These are phyloP conservation scores for Hippasteria phrygiana DNA, from an alignment of 53 echinoderm and acorn worm species.

Conservation along the genomic window DNA sequence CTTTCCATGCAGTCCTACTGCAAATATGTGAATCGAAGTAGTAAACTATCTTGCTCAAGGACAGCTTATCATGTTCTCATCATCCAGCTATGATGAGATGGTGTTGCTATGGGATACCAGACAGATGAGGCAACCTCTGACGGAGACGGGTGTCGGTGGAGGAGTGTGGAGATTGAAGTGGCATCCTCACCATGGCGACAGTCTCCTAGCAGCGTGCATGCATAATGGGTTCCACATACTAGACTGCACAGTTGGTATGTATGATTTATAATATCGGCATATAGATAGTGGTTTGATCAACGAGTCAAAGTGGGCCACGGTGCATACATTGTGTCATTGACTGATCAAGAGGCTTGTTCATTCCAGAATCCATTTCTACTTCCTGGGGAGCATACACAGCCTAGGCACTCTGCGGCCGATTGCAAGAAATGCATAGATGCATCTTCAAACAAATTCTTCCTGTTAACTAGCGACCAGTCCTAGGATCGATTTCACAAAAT, in stretches of 20 bases:
- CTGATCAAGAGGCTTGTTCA: no score
- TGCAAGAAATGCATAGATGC: no score
- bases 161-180: conserved; percentile 97
- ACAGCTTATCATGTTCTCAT: background rate
- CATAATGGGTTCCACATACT: conserved; percentile 96
- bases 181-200: conserved; percentile 83
- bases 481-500: no score
- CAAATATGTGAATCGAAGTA: background rate
- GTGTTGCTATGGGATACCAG: conserved; percentile 95
- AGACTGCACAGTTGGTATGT: conserved; percentile 73
- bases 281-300: no score
- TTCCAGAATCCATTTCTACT: no score
- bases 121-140: conserved; percentile 81
- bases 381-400: no score
- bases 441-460: no score
- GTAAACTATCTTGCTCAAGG: background rate
- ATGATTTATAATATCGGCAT: no score
- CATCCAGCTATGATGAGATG: conserved; percentile 87
- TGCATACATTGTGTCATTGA: no score
- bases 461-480: no score
- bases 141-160: conserved; percentile 81
- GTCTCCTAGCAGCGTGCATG: conserved; percentile 93
- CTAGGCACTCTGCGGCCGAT: no score
- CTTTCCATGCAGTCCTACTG: background rate
- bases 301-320: no score